Conservation (phyloP, 2,797 vertebrate genomes). For the Apodemus agrarius region DNA sequence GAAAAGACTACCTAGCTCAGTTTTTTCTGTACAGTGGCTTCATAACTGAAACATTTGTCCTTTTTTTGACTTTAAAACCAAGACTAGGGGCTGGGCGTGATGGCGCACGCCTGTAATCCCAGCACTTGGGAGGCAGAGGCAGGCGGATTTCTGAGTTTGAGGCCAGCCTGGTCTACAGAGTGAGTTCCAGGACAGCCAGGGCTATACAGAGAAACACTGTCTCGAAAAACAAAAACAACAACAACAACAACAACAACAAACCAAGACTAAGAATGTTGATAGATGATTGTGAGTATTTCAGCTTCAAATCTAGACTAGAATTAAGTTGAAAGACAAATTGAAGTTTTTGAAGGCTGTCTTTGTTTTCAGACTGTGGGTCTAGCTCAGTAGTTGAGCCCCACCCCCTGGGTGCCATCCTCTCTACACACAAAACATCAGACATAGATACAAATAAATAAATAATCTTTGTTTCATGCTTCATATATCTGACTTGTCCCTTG, state of each 20-base stretch:
- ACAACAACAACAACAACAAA: too few relatives aligned
- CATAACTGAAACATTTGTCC: conserved; percentile 43
- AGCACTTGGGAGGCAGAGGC: too few relatives aligned
- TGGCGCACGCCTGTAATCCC: too few relatives aligned
- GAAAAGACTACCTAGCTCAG: conserved; percentile 34
- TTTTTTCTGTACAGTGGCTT: background rate
- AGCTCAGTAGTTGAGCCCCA: background rate
- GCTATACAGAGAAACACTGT: too few relatives aligned
- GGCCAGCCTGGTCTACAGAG: too few relatives aligned
- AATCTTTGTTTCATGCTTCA: background rate
- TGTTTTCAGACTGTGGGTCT: background rate
- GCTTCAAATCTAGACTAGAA: conserved; percentile 13
- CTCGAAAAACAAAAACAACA: too few relatives aligned
- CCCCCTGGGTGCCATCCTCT: background rate
- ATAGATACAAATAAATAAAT: background rate
- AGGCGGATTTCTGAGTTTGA: too few relatives aligned
- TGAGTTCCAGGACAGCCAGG: too few relatives aligned
- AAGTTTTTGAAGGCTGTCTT: conserved; percentile 32
- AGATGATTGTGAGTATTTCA: conserved; percentile 45
- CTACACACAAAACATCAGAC: background rate
- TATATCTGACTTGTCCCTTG: background rate
- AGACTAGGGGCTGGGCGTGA: too few relatives aligned
- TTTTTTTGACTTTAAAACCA: background rate
- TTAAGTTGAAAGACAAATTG: conserved; percentile 40
- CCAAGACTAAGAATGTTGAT: conserved; percentile 9